These are phyloP conservation scores for Apotomis capreana DNA, from an alignment of 2,888 invertebrate genomes.

Conservation along the genomic window DNA sequence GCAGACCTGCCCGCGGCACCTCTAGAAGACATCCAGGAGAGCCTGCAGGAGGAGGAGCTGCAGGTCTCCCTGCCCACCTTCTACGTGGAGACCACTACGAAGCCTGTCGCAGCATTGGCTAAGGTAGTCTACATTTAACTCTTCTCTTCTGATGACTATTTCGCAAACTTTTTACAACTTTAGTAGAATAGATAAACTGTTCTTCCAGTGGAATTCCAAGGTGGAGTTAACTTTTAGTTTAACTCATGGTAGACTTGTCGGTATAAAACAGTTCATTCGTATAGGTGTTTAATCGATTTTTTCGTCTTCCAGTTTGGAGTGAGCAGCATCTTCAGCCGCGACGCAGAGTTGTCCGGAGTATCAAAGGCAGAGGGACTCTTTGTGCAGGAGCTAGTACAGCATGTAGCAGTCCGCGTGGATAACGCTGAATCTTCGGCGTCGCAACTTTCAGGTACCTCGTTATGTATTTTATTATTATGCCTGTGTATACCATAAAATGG, in stretches of 20 bases:
- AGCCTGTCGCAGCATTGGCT: slow-evolving; percentile 83
- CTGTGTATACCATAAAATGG: background rate
- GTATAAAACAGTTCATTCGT: too few species aligned
- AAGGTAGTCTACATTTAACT: slow-evolving; percentile 64
- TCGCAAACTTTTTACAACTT: too few species aligned
- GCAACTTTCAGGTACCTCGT: slow-evolving; percentile 66
- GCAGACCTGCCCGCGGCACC: slow-evolving; percentile 79
- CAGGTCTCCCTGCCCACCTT: slow-evolving; percentile 84
- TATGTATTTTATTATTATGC: background rate
- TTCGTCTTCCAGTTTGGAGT: slow-evolving; percentile 78
- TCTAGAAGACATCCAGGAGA: slow-evolving; percentile 72
- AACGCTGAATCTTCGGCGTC: slow-evolving; percentile 78
- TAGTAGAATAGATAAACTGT: too few species aligned
- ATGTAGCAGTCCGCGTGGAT: slow-evolving; percentile 85
- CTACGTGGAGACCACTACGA: slow-evolving; percentile 85
- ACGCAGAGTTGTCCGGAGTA: slow-evolving; percentile 84
- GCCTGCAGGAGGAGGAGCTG: slow-evolving; percentile 71
- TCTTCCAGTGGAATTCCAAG: too few species aligned
- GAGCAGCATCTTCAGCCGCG: slow-evolving; percentile 83
- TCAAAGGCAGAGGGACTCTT: slow-evolving; percentile 85
- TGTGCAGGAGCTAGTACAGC: slow-evolving; percentile 86
- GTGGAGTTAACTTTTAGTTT: too few species aligned
- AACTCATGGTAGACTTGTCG: too few species aligned
- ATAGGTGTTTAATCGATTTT: too few species aligned
- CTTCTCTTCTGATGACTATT: too few species aligned